A percentile compares a stretch with the other conserved stretches of the same genome.
Conservation (phyloP, 2,113 vertebrate genomes). For the Aspidoscelis tigris region DNA sequence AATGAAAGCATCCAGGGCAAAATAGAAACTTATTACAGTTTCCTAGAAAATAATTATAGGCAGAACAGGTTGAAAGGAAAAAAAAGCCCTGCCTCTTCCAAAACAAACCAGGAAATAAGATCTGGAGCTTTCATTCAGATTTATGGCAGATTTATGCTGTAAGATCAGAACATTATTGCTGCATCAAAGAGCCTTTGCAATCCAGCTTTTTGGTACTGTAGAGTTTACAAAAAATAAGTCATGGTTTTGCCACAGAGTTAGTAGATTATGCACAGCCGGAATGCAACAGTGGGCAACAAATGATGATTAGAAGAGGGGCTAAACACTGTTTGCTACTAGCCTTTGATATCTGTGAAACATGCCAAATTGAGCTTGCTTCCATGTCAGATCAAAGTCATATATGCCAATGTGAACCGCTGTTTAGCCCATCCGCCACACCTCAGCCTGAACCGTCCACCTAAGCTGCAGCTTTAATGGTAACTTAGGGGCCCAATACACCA, state of each 20-base stretch:
- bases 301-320: too few relatives aligned
- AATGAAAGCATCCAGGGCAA: neutral
- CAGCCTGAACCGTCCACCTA: too few relatives aligned
- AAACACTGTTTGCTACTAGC: too few relatives aligned
- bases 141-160: slow-evolving; percentile 18
- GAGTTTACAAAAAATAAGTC: slow-evolving; percentile 16
- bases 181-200: too few relatives aligned
- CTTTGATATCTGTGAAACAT: too few relatives aligned
- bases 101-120: neutral
- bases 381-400: too few relatives aligned
- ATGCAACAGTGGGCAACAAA: too few relatives aligned
- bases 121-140: slow-evolving; percentile 11
- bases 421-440: too few relatives aligned
- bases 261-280: neutral
- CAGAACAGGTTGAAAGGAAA: slow-evolving; percentile 13
- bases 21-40: slow-evolving; percentile 24
- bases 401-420: too few relatives aligned
- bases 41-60: neutral
- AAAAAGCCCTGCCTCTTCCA: neutral
- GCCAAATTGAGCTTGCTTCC: too few relatives aligned
- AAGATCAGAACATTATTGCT: neutral
- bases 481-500: too few relatives aligned
- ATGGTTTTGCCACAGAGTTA: neutral
- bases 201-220: neutral
- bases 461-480: too few relatives aligned